Percentiles rank a stretch among this genome's conserved stretches.
These are phyloP conservation scores for Pachypanchax playfairii DNA, from an alignment of 2,113 vertebrate genomes.

Conservation along the genomic window DNA sequence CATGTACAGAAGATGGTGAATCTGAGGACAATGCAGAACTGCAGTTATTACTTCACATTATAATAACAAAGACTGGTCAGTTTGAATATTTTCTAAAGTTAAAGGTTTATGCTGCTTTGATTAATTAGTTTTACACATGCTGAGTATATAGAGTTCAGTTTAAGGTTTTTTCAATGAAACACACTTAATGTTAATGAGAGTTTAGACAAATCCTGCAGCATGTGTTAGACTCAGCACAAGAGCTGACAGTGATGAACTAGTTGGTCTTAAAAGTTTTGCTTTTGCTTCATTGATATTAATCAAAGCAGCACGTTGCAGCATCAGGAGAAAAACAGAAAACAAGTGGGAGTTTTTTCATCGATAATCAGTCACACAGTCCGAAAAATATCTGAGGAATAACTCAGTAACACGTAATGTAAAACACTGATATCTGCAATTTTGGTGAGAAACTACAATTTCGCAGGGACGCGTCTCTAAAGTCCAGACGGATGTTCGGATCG, in stretches of 20 bases:
- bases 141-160: not conserved
- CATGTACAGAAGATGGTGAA: too few species aligned
- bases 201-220: slow-evolving; percentile 15
- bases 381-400: slow-evolving; percentile 18
- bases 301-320: slow-evolving; percentile 21
- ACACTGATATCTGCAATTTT: not conserved
- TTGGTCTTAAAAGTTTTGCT: slow-evolving; percentile 9
- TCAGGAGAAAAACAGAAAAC: slow-evolving; percentile 18
- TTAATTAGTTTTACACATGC: not conserved
- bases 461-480: not conserved
- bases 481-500: not conserved
- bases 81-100: too few species aligned
- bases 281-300: slow-evolving; percentile 39
- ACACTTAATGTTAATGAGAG: not conserved
- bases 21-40: too few species aligned
- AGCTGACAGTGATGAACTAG: slow-evolving; percentile 43
- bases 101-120: too few species aligned
- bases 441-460: not conserved
- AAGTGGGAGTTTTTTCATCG: slow-evolving; percentile 13
- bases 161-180: slow-evolving; percentile 1
- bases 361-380: slow-evolving; percentile 13
- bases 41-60: too few species aligned
- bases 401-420: not conserved
- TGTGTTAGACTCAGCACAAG: slow-evolving; percentile 26
- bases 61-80: too few species aligned